Evolutionary conservation across 2,888 invertebrate species (phyloP), one percentile per base, ranked within the genome.

Genomic region (Entomobrya multifasciata): DNA sequence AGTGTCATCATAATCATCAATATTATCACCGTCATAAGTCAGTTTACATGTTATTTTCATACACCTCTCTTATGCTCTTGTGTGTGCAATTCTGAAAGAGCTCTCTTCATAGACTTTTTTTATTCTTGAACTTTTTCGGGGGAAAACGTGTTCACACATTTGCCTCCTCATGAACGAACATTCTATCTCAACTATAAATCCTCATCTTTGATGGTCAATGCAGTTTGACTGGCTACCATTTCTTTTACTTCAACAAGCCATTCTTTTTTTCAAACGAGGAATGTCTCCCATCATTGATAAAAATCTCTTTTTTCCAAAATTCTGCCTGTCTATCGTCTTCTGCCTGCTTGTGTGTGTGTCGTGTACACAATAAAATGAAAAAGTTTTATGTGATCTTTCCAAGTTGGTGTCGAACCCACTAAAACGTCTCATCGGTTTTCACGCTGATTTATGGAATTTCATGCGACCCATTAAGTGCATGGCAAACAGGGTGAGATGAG

Each of bases 341-440:
- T 17, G 2, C 30, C n/a, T n/a, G n/a, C n/a, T n/a, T n/a, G n/a
- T 41, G 0, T 44, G 20, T 70, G 49, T 70, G 49, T 25, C 49
- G 74, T 76, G 30, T 36, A 72, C 72, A 76, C 30, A 55, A 47
- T 76, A 79, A 79, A 65, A 67, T 70, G 70, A 70, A 81, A 67
- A 81, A 70, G 67, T 81, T 81, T 70, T 47, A 60, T 70, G 70
- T 81, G 81, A 81, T 81, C 70, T 70, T 81, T 81, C 67, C 52
- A 65, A 81, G 67, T 81, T 70, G 49, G 47, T 81, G 81, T 70
- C 49, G 57, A 65, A 81, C 41, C 70, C 57, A 49, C 55, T 70
- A 52, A 81, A 81, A 57, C 81, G 22, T 70, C 49, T 65, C 70
- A 70, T 70, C 79, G n/a, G 65, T 72, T 62, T 70, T 74, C 49